phyloP scores from a whole-genome alignment of 1,140 invertebrate species.

The Coboldia fuscipes region DNA sequence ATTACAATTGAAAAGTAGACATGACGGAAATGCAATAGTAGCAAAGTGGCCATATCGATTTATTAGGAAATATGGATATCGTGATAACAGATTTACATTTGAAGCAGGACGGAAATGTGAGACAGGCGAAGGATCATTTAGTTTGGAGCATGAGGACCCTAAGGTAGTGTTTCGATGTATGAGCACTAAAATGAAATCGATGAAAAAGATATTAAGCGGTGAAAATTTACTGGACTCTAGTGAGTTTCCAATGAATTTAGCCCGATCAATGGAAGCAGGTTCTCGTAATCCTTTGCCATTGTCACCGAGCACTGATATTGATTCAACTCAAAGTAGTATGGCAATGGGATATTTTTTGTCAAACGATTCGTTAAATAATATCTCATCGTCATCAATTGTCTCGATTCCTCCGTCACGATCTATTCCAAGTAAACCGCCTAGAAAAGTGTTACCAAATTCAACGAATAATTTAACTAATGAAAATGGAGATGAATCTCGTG shows the following conservation, averaged over 20 bases:
- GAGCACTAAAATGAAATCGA: constrained; percentile 58
- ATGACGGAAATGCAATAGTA: constrained; percentile 32
- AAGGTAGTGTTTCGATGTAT: constrained; percentile 61
- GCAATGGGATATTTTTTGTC: constrained; percentile 15
- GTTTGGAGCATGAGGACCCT: constrained; percentile 52
- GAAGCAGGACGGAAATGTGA: constrained; percentile 77
- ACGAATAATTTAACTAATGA: not conserved
- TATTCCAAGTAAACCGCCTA: constrained; percentile 18
- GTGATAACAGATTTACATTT: constrained; percentile 64
- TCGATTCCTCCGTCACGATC: constrained; percentile 7
- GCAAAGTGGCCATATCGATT: constrained; percentile 74
- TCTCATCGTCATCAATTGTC: constrained; percentile 6
- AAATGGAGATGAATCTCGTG: constrained; percentile 4
- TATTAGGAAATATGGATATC: constrained; percentile 64
- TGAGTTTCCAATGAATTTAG: constrained; percentile 50
- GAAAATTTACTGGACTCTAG: constrained; percentile 43
- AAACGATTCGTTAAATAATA: constrained; percentile 17
- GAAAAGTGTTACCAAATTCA: constrained; percentile 11
- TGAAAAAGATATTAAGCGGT: constrained; percentile 54
- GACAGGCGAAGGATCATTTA: constrained; percentile 67
- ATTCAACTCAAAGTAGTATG: constrained; percentile 12
- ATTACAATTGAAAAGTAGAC: constrained; percentile 45
- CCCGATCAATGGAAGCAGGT: constrained; percentile 46
- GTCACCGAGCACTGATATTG: constrained; percentile 29
- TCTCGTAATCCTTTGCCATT: constrained; percentile 51